A percentile compares a stretch with the other conserved stretches of the same genome.
phyloP scores from a whole-genome alignment of 2,797 vertebrate genomes.

The Labeo calbasu region DNA sequence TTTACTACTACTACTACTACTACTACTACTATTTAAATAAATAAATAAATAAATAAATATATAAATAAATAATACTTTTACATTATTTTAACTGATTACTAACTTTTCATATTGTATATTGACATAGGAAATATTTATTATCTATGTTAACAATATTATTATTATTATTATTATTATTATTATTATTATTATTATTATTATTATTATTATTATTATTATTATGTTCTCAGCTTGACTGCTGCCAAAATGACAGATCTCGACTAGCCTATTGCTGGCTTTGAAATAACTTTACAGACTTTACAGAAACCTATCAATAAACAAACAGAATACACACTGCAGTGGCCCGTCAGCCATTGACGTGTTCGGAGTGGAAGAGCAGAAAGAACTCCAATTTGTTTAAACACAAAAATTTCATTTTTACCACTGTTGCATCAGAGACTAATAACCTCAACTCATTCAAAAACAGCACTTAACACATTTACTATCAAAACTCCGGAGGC shows the following conservation, averaged over 20 bases:
- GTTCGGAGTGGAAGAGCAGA: not conserved
- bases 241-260: not conserved
- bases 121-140: too few relatives aligned
- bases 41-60: too few relatives aligned
- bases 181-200: too few relatives aligned
- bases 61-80: too few relatives aligned
- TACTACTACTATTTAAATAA: too few relatives aligned
- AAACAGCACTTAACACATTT: slow-evolving; percentile 13
- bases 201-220: too few relatives aligned
- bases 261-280: not conserved
- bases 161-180: too few relatives aligned
- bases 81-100: too few relatives aligned
- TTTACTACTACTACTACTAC: too few relatives aligned
- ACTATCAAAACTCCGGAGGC: not conserved
- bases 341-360: not conserved
- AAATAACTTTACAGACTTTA: slow-evolving; percentile 12
- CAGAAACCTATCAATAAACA: slow-evolving; percentile 16
- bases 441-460: slow-evolving; percentile 8
- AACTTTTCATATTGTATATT: too few relatives aligned
- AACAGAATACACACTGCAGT: not conserved
- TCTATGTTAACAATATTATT: too few relatives aligned
- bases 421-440: not conserved
- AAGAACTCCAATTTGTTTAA: slow-evolving; percentile 15
- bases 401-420: not conserved
- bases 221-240: not conserved